A percentile compares a stretch with the other conserved stretches of the same genome.
These are phyloP conservation scores for Lindbergichthys nudifrons DNA, from an alignment of 2,797 vertebrate genomes.

Conservation along the genomic window DNA sequence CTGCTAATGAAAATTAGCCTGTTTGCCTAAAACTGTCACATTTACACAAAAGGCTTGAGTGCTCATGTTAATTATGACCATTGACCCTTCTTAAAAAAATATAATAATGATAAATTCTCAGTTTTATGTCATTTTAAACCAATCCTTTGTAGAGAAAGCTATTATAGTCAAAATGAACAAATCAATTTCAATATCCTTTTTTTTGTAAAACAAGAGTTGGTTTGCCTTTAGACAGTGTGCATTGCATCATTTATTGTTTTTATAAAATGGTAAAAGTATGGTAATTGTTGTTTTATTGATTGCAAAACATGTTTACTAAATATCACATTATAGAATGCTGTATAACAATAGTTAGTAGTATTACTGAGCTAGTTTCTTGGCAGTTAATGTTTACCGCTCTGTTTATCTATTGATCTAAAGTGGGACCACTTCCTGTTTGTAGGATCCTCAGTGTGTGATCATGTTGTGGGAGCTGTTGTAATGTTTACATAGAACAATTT, in stretches of 20 bases:
- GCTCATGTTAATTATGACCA: too few species aligned
- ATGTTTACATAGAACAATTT: not conserved
- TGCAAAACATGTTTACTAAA: not conserved
- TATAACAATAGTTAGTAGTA: not conserved
- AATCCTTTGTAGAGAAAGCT: not conserved
- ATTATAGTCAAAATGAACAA: too few species aligned
- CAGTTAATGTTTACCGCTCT: constrained; percentile 2
- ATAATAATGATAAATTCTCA: not conserved
- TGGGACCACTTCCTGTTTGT: not conserved
- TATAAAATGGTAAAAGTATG: not conserved
- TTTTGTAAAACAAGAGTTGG: not conserved
- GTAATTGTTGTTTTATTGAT: not conserved
- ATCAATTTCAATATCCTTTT: not conserved
- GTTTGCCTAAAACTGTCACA: too few species aligned
- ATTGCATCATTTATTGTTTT: not conserved
- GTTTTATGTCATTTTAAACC: not conserved
- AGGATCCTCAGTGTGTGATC: not conserved
- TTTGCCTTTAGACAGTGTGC: not conserved
- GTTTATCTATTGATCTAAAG: not conserved
- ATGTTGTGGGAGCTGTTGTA: not conserved
- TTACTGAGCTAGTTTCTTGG: not conserved
- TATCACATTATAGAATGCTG: not conserved
- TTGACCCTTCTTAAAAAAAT: too few species aligned
- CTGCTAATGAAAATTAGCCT: too few species aligned
- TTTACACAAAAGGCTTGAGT: too few species aligned